A percentile compares a stretch with the other conserved stretches of the same genome.
Conservation (phyloP, 2,888 invertebrate species). For the Micoletzkya japonica region DNA sequence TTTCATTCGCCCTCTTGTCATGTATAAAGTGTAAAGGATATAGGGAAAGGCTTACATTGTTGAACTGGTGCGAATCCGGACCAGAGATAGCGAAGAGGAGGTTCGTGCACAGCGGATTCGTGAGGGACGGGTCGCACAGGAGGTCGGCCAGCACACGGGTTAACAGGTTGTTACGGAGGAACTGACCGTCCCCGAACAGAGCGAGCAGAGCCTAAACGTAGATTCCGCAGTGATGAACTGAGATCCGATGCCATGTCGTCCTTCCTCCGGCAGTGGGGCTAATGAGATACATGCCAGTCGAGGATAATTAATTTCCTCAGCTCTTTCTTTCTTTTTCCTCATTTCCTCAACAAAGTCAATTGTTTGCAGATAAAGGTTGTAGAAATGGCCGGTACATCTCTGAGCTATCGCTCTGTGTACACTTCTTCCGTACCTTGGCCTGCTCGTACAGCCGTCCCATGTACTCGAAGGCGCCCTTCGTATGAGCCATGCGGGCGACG, state of each 20-base stretch:
- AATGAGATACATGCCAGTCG: too few relatives aligned
- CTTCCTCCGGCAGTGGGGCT: too few relatives aligned
- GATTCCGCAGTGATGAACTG: neutral
- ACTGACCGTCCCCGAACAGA: slow-evolving; percentile 54
- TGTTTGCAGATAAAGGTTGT: neutral
- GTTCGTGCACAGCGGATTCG: slow-evolving; percentile 26
- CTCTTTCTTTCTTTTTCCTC: too few relatives aligned
- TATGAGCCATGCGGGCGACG: slow-evolving; percentile 47
- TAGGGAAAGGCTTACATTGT: slow-evolving; percentile 41
- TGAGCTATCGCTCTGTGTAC: neutral
- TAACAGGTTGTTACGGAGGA: slow-evolving; percentile 56
- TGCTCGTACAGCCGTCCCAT: slow-evolving; percentile 49
- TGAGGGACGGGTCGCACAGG: neutral
- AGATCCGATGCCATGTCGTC: too few relatives aligned
- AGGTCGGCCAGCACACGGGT: slow-evolving; percentile 26
- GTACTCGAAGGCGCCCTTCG: slow-evolving; percentile 47
- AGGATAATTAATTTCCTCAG: too few relatives aligned
- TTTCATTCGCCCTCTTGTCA: neutral
- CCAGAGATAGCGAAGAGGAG: slow-evolving; percentile 47
- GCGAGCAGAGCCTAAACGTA: slow-evolving; percentile 9
- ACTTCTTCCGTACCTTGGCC: slow-evolving; percentile 36
- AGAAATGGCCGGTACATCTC: neutral
- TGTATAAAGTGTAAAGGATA: neutral
- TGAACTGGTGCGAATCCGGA: slow-evolving; percentile 59
- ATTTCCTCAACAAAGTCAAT: too few relatives aligned